Percentiles rank a stretch among this genome's conserved stretches.
Evolutionary conservation across 2,888 invertebrate species (phyloP).

Genomic region (Liposcelis brunnea): DNA sequence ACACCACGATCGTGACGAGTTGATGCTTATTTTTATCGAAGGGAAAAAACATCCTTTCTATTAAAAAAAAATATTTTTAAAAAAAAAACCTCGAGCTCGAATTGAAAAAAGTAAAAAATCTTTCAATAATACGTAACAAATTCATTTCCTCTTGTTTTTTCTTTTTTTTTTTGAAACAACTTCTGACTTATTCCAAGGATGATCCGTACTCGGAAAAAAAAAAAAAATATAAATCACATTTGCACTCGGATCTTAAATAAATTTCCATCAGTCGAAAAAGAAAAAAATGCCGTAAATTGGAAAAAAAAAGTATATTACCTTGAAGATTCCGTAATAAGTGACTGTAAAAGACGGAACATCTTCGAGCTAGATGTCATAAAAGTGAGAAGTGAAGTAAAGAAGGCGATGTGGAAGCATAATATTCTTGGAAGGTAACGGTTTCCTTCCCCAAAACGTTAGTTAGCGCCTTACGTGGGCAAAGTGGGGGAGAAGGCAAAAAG

Average conservation of each 20-base stretch:
- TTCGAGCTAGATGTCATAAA: neutral
- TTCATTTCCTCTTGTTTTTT: neutral
- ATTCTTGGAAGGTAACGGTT: constrained; percentile 1
- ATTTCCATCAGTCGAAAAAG: neutral
- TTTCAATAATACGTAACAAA: constrained; percentile 7
- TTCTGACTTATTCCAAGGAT: constrained; percentile 1
- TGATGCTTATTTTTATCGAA: no score
- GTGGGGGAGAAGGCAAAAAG: neutral
- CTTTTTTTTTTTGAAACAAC: neutral
- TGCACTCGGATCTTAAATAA: constrained; percentile 1
- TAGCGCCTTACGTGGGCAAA: neutral
- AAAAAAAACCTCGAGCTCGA: no score
- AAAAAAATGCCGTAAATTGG: neutral
- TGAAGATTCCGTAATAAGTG: neutral
- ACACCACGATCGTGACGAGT: no score
- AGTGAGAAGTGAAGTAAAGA: neutral
- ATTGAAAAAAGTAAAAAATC: neutral
- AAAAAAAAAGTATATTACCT: neutral
- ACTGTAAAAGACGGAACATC: neutral
- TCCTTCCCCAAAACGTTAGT: no score
- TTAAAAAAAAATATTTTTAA: no score
- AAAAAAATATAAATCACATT: no score
- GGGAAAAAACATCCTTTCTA: no score
- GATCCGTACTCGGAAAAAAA: neutral
- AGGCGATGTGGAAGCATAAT: constrained; percentile 1